These are phyloP conservation scores for Athene cunicularia DNA, from an alignment of 2,113 vertebrate species.

Conservation along the genomic window DNA sequence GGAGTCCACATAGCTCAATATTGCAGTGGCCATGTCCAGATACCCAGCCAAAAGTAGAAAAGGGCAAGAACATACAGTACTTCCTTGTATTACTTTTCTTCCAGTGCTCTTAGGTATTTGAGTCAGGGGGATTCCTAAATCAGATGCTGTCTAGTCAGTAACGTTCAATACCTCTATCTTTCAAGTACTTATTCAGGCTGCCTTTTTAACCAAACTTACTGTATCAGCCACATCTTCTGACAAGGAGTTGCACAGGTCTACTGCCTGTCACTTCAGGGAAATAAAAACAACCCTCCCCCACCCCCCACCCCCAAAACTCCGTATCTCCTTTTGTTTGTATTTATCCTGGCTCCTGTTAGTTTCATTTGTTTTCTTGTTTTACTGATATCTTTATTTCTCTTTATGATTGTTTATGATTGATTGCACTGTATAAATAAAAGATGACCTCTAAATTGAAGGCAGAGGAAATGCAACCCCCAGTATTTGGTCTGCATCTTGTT, in stretches of 20 bases:
- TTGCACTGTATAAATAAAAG: not conserved
- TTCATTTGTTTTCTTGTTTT: not conserved
- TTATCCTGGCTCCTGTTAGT: not conserved
- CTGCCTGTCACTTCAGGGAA: not conserved
- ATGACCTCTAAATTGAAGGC: not conserved
- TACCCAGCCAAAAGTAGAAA: not conserved
- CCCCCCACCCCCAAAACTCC: rapidly evolving
- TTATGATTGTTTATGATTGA: not conserved
- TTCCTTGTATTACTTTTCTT: not conserved
- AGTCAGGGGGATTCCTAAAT: not conserved
- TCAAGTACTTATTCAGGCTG: not conserved
- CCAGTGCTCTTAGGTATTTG: not conserved
- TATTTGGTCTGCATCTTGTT: not conserved
- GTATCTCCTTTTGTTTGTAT: not conserved
- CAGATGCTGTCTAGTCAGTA: not conserved
- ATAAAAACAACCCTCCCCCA: no score
- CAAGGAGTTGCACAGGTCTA: not conserved
- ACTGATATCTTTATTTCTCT: not conserved
- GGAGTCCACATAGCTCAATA: not conserved
- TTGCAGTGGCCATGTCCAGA: not conserved
- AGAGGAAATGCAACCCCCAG: not conserved
- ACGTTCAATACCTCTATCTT: not conserved
- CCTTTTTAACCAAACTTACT: not conserved
- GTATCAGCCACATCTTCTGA: not conserved
- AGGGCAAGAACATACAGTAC: not conserved